These are phyloP conservation scores for Myotis planiceps DNA, from an alignment of 2,797 vertebrate species.

Conservation along the genomic window DNA sequence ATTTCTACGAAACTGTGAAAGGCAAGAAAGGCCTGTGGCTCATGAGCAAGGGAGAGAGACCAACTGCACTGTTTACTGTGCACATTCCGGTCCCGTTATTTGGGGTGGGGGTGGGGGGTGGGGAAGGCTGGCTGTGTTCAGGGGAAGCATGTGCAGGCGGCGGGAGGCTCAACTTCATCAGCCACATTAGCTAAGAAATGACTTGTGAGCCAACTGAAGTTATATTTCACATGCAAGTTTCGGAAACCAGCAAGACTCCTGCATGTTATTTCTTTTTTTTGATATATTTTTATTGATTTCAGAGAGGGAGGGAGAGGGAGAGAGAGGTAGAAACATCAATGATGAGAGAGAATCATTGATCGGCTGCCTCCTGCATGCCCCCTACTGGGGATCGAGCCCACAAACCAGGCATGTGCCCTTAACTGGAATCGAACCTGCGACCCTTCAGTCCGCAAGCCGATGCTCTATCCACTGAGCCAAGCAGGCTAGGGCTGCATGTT, in stretches of 20 bases:
- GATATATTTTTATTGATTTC: too few species aligned
- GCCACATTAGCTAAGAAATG: background rate
- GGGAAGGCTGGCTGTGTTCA: background rate
- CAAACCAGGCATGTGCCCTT: too few species aligned
- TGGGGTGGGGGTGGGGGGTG: rapidly evolving
- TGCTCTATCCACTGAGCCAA: too few species aligned
- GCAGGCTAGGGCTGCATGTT: background rate
- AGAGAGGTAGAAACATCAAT: too few species aligned
- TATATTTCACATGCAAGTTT: background rate
- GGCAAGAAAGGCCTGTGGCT: background rate
- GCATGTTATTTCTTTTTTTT: background rate
- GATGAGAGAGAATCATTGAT: too few species aligned
- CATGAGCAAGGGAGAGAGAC: background rate
- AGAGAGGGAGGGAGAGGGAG: too few species aligned
- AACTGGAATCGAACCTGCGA: too few species aligned
- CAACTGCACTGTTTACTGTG: background rate
- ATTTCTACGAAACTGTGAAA: slow-evolving; percentile 44
- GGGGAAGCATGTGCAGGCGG: background rate
- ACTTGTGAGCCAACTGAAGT: background rate
- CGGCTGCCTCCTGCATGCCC: too few species aligned
- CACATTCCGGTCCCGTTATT: background rate
- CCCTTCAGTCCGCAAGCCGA: too few species aligned
- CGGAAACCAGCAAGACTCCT: background rate
- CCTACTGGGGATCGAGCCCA: too few species aligned
- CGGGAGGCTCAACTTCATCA: background rate